Evolutionary conservation across 1,140 invertebrate species (phyloP).

Genomic region (Atopsyche davidsoni): DNA sequence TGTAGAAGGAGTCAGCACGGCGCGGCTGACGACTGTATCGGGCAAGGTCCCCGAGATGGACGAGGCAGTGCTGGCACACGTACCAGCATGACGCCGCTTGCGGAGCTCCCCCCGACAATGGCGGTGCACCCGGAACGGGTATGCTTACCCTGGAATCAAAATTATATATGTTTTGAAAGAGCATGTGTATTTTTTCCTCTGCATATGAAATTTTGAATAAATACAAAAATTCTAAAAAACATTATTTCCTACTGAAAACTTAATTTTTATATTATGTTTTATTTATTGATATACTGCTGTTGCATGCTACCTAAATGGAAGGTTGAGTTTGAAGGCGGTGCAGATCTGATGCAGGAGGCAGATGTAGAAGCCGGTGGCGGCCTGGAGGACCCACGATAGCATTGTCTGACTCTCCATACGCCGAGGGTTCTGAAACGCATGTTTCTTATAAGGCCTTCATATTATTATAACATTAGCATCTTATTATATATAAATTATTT

Average conservation of each 20-base stretch:
- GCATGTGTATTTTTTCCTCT: too few species aligned
- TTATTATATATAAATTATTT: too few species aligned
- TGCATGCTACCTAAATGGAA: conserved; percentile 65
- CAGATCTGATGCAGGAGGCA: conserved; percentile 77
- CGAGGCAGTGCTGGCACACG: conserved; percentile 79
- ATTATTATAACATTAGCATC: background rate
- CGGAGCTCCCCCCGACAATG: conserved; percentile 40
- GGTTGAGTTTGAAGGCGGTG: conserved; percentile 70
- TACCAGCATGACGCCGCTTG: conserved; percentile 71
- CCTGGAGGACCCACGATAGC: conserved; percentile 71
- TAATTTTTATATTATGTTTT: too few species aligned
- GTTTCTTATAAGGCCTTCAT: background rate
- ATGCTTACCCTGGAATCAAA: conserved; percentile 32
- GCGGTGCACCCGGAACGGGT: conserved; percentile 36
- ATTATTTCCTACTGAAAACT: too few species aligned
- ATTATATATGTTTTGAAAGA: background rate
- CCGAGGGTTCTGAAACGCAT: conserved; percentile 60
- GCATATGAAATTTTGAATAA: too few species aligned
- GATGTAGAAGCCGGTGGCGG: conserved; percentile 79
- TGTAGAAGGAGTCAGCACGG: conserved; percentile 75
- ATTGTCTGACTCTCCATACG: conserved; percentile 67
- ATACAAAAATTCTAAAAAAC: too few species aligned
- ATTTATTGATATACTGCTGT: too few species aligned
- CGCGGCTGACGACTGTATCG: conserved; percentile 73
- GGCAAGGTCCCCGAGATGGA: conserved; percentile 81